phyloP scores from a whole-genome alignment of 2,113 vertebrate genomes.

The Thomomys bottae region DNA sequence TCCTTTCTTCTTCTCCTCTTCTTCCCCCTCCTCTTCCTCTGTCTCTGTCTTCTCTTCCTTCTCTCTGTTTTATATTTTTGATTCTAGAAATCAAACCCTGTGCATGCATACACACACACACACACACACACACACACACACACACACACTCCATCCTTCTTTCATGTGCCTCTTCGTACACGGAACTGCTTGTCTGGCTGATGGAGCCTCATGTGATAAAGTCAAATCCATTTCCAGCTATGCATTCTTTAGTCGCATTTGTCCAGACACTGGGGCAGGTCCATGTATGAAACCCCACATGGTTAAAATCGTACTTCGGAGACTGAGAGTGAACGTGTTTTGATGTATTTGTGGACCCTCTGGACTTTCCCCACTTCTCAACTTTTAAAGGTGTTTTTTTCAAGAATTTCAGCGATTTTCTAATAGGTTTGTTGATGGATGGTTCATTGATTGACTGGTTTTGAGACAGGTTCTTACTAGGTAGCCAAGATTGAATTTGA shows the following conservation, averaged over 20 bases:
- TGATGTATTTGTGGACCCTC: not conserved
- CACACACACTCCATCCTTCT: not conserved
- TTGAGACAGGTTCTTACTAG: not conserved
- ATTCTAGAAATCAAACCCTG: too few relatives aligned
- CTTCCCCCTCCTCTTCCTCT: too few relatives aligned
- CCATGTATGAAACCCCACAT: too few relatives aligned
- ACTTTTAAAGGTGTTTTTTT: not conserved
- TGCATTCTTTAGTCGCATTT: not conserved
- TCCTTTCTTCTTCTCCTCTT: too few relatives aligned
- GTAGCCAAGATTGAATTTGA: not conserved
- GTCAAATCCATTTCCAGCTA: fast-evolving
- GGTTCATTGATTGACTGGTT: too few relatives aligned
- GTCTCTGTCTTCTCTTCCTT: too few relatives aligned
- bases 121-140: too few relatives aligned
- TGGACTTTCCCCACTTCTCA: not conserved
- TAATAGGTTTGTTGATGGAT: not conserved
- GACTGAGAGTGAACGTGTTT: not conserved
- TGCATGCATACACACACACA: too few relatives aligned
- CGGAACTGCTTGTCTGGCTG: not conserved
- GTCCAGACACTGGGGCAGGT: not conserved
- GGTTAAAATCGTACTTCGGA: not conserved
- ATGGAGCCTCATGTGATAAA: not conserved
- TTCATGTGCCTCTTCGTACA: fast-evolving
- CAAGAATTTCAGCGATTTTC: not conserved
- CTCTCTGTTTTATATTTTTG: too few relatives aligned